Evolutionary conservation across 2,888 invertebrate genomes (phyloP).

Genomic region (Eurytoma californica): DNA sequence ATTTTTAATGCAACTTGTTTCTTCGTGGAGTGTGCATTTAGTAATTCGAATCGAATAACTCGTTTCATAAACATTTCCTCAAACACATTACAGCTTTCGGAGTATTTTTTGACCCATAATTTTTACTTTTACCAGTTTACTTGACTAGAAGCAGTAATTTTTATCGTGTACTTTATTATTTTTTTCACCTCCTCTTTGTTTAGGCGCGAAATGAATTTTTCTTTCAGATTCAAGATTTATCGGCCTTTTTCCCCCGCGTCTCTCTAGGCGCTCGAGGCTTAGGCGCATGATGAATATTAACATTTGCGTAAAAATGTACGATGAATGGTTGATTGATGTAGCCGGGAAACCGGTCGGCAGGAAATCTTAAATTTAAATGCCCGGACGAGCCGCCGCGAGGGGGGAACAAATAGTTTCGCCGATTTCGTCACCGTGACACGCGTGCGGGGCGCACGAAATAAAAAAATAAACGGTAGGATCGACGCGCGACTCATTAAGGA

Average conservation of each 20-base stretch:
- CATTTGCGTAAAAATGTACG: slow-evolving; percentile 3
- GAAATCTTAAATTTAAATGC: not conserved
- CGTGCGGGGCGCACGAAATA: not conserved
- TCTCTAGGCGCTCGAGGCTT: not conserved
- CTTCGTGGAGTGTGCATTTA: no score
- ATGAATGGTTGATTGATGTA: slow-evolving; percentile 33
- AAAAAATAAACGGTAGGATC: not conserved
- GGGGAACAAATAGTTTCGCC: not conserved
- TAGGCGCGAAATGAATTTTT: no score
- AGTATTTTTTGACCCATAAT: no score
- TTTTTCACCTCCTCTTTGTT: no score
- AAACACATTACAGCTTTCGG: no score
- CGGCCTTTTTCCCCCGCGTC: not conserved
- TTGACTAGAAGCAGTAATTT: no score
- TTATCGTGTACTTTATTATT: no score
- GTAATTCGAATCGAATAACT: no score
- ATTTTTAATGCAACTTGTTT: no score
- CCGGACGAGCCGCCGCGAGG: not conserved
- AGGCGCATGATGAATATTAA: not conserved
- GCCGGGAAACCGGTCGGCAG: not conserved
- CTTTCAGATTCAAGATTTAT: not conserved
- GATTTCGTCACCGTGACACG: not conserved
- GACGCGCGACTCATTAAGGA: not conserved
- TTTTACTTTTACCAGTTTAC: no score
- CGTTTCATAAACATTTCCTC: no score